Conservation (phyloP, 2,888 invertebrate genomes). For the Busseola fusca region DNA sequence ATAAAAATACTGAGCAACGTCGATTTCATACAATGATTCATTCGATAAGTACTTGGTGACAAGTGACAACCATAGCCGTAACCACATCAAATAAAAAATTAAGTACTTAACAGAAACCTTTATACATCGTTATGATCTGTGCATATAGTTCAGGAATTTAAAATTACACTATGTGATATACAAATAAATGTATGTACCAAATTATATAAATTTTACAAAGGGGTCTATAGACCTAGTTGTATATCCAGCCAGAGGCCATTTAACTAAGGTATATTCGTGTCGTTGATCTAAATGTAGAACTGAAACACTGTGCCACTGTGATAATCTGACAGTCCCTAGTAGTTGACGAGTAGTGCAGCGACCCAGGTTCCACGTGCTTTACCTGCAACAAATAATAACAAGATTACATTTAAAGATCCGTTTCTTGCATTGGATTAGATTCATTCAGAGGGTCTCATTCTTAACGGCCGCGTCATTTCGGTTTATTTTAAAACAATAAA, state of each 20-base stretch:
- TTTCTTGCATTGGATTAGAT: slow-evolving; percentile 43
- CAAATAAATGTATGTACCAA: slow-evolving; percentile 77
- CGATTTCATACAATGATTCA: slow-evolving; percentile 81
- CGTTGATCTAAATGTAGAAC: slow-evolving; percentile 66
- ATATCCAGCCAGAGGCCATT: slow-evolving; percentile 71
- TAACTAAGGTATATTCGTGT: slow-evolving; percentile 66
- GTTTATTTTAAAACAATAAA: slow-evolving; percentile 71
- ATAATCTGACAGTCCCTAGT: slow-evolving; percentile 73
- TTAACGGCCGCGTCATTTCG: slow-evolving; percentile 58
- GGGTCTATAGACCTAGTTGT: slow-evolving; percentile 69
- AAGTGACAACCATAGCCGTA: slow-evolving; percentile 75
- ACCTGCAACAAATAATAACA: slow-evolving; percentile 81
- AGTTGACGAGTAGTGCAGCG: slow-evolving; percentile 72
- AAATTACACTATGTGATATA: slow-evolving; percentile 79
- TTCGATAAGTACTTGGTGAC: slow-evolving; percentile 73
- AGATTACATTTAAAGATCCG: slow-evolving; percentile 46
- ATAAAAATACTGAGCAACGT: slow-evolving; percentile 88
- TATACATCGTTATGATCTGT: slow-evolving; percentile 79
- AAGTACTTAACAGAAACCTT: slow-evolving; percentile 75
- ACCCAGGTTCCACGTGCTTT: slow-evolving; percentile 83
- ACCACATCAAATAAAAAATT: slow-evolving; percentile 74
- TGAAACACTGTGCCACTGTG: slow-evolving; percentile 83
- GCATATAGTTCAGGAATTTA: slow-evolving; percentile 77
- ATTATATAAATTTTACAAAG: slow-evolving; percentile 73
- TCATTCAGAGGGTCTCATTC: slow-evolving; percentile 54